Conservation (phyloP, 2,888 invertebrate genomes). For the Tortricodes alternella region DNA sequence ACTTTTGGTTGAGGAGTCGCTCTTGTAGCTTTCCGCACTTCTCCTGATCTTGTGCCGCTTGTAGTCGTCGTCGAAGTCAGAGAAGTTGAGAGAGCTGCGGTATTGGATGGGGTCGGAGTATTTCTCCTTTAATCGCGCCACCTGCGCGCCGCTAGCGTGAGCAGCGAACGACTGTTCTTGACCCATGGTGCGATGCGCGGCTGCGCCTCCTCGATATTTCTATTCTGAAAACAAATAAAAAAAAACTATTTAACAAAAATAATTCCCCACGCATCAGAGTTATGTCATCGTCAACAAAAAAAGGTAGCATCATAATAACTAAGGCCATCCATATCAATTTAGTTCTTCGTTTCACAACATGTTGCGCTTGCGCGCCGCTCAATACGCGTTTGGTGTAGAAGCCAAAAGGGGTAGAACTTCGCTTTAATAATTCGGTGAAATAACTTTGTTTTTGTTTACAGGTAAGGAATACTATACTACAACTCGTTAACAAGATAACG, state of each 20-base stretch:
- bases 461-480: neutral
- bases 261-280: too few relatives aligned
- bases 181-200: slow-evolving; percentile 67
- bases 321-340: too few relatives aligned
- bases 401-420: too few relatives aligned
- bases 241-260: neutral
- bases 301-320: too few relatives aligned
- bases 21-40: slow-evolving; percentile 72
- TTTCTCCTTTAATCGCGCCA: slow-evolving; percentile 61
- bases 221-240: slow-evolving; percentile 57
- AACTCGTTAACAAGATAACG: neutral
- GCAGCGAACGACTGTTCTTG: slow-evolving; percentile 73
- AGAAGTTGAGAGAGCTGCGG: slow-evolving; percentile 55
- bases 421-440: too few relatives aligned
- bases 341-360: too few relatives aligned
- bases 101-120: slow-evolving; percentile 62
- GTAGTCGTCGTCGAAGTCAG: slow-evolving; percentile 58
- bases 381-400: too few relatives aligned
- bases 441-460: neutral
- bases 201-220: slow-evolving; percentile 50
- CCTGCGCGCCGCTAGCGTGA: slow-evolving; percentile 62
- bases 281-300: too few relatives aligned
- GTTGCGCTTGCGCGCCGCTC: too few relatives aligned
- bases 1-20: slow-evolving; percentile 73
- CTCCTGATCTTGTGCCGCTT: slow-evolving; percentile 63